phyloP scores from a whole-genome alignment of 2,113 vertebrate species.

The Cariama cristata region DNA sequence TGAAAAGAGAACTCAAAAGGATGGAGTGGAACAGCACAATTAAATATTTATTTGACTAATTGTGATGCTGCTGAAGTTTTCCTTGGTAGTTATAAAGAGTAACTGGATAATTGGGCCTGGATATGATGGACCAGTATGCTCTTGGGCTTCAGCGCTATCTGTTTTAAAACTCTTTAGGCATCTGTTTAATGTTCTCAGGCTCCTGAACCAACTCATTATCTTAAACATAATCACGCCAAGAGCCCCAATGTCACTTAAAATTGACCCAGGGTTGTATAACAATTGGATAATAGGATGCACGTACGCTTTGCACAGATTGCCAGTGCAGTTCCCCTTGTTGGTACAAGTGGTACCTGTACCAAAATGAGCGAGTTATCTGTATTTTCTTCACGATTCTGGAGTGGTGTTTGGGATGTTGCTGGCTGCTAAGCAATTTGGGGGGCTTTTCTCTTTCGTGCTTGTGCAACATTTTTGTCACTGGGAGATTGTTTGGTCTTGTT shows the following conservation, averaged over 20 bases:
- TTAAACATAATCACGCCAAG: neutral
- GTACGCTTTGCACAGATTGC: neutral
- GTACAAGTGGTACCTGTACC: neutral
- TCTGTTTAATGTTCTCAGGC: slow-evolving; percentile 19
- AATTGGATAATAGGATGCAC: neutral
- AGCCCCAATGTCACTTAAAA: neutral
- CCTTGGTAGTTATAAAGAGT: neutral
- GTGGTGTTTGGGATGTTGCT: neutral
- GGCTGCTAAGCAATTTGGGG: neutral
- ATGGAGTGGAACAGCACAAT: neutral
- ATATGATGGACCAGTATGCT: neutral
- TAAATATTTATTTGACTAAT: slow-evolving; percentile 13
- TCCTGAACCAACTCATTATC: slow-evolving; percentile 9
- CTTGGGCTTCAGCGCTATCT: neutral
- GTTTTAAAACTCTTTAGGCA: slow-evolving; percentile 3
- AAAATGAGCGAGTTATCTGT: neutral
- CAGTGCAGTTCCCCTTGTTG: neutral
- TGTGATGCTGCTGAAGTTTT: neutral
- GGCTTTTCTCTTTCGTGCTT: neutral
- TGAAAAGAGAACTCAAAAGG: neutral
- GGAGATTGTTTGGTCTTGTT: neutral
- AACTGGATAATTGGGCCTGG: neutral
- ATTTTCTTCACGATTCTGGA: neutral
- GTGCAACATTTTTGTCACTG: neutral
- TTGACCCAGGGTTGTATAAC: neutral